These are phyloP conservation scores for Meloe dianella DNA, from an alignment of 2,888 invertebrate species.

Conservation along the genomic window DNA sequence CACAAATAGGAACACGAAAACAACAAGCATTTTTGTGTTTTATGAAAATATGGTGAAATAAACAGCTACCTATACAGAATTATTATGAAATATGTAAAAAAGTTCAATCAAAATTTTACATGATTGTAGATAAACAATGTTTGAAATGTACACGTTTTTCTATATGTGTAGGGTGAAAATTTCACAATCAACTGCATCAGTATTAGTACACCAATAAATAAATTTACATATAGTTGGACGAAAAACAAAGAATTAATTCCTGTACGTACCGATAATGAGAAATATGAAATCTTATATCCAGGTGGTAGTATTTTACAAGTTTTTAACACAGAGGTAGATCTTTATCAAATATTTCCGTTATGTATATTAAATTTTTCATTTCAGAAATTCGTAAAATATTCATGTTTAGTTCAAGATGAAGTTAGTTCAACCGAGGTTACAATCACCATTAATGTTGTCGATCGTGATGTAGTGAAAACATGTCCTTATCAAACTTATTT, in stretches of 20 bases:
- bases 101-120: too few species aligned
- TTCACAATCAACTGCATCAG: slow-evolving; percentile 77
- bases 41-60: too few species aligned
- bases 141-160: not conserved
- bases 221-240: slow-evolving; percentile 84
- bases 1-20: too few species aligned
- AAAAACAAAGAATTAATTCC: slow-evolving; percentile 77
- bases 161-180: slow-evolving; percentile 66
- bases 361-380: slow-evolving; percentile 36
- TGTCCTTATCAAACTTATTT: slow-evolving; percentile 66
- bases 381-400: slow-evolving; percentile 72
- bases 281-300: slow-evolving; percentile 85
- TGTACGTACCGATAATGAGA: slow-evolving; percentile 75
- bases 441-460: slow-evolving; percentile 71
- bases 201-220: slow-evolving; percentile 68
- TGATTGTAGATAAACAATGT: not conserved
- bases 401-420: slow-evolving; percentile 70
- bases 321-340: slow-evolving; percentile 73
- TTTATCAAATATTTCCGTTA: not conserved
- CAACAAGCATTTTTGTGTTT: too few species aligned
- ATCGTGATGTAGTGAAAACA: slow-evolving; percentile 65
- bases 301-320: slow-evolving; percentile 83
- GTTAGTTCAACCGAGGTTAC: slow-evolving; percentile 63
- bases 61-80: too few species aligned
- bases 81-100: too few species aligned